Base-by-base conservation (phyloP, 2,113 vertebrate genomes). In the Pelodiscus sinensis region DNA sequence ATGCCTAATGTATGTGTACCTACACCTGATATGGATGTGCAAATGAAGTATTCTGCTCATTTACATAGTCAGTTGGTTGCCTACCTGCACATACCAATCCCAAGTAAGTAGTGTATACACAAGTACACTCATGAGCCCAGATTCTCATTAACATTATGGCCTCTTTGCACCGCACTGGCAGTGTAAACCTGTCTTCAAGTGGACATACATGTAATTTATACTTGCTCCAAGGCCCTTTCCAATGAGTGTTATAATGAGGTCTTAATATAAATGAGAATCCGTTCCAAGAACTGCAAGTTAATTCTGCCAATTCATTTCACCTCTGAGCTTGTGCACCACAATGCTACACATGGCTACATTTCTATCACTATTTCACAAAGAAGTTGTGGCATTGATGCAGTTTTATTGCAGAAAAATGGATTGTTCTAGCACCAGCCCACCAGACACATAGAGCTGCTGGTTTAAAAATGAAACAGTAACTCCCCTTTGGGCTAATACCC, bases 211-310 rank as follows among this genome's bases (percentile, higher is more conserved):
- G 8, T 9, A 73, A 35, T 38, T 93, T 0, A 0, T 16, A 81
- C 16, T 1, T 0, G 22, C 54, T 71, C 27, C 11, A 14, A 1
- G 0, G 10, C 31, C 6, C 27, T 56, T 35, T 7, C 18, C 50
- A 52, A 21, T 77, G 11, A 3, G 38, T 44, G 38, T 31, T 44
- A 25, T 77, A 44, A 77, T 25, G n/a, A 77, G 44, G 38, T 6
- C 44, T 77, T 15, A 77, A 27, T 27, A 77, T 24, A 6, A 10
- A 54, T 3, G 2, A 51, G 60, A 58, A 9, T 2, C 4, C 1
- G 3, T 29, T 8, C 38, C 24, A 0, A 0, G 19, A 60, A 4
- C 58, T 2, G 0, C n/a, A 65, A 80, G 35, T 8, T 44, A n/a
- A 68, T 68, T 68, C 29, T 68, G 14, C 29, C 16, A n/a, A 68